A percentile compares a stretch with the other conserved stretches of the same genome.
phyloP scores from a whole-genome alignment of 2,888 invertebrate genomes.

The Caenorhabditis japonica region DNA sequence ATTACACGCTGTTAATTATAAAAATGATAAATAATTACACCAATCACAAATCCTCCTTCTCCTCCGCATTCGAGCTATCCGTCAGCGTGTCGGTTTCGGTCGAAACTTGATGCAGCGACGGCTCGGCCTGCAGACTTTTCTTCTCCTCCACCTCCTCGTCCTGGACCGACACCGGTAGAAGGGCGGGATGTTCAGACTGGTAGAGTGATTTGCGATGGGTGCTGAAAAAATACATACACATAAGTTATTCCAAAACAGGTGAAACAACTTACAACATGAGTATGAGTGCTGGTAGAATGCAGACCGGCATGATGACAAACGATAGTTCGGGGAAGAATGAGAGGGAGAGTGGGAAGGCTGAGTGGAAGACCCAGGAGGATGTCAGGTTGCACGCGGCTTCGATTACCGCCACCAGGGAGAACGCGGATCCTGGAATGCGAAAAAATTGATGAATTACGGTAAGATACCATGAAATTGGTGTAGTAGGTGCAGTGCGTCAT shows the following conservation, averaged over 20 bases:
- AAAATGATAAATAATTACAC: no score
- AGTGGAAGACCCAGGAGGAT: conserved; percentile 59
- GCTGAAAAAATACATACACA: not conserved
- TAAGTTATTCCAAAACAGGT: no score
- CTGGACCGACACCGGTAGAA: not conserved
- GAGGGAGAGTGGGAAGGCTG: conserved; percentile 59
- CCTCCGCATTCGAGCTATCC: no score
- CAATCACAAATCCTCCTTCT: no score
- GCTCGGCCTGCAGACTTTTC: no score
- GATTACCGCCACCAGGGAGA: conserved; percentile 56
- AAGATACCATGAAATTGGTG: no score
- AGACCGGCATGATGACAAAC: conserved; percentile 59
- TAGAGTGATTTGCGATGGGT: conserved; percentile 5
- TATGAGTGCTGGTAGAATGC: conserved; percentile 54
- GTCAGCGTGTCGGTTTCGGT: conserved; percentile 34
- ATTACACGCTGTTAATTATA: no score
- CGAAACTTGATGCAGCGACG: conserved; percentile 8
- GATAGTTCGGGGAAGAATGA: conserved; percentile 61
- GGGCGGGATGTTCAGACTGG: not conserved
- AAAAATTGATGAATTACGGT: no score
- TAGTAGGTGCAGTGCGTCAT: no score
- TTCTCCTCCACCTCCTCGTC: not conserved
- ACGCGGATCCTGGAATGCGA: conserved; percentile 52
- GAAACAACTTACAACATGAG: conserved; percentile 44
- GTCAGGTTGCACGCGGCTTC: conserved; percentile 60